Percentiles rank a stretch among this genome's conserved stretches.
phyloP scores from a whole-genome alignment of 1,140 invertebrate genomes.

The Mya arenaria region DNA sequence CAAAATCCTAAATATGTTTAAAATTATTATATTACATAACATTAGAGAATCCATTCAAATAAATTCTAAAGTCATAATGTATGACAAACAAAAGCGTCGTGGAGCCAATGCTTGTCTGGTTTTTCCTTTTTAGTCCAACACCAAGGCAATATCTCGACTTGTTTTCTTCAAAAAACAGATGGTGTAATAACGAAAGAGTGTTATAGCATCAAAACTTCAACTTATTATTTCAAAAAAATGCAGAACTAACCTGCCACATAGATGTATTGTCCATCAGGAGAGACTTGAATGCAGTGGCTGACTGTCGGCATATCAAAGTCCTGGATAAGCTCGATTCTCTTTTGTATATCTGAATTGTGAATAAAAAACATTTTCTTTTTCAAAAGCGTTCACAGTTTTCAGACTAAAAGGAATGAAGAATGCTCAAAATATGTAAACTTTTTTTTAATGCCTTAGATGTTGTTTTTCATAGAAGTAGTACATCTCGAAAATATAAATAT shows the following conservation, averaged over 20 bases:
- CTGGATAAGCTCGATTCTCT: conserved; percentile 97
- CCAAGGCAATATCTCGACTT: too few relatives aligned
- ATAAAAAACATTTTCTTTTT: background rate
- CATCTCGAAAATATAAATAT: background rate
- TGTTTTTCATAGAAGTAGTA: background rate
- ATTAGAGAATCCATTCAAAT: too few relatives aligned
- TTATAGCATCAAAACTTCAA: too few relatives aligned
- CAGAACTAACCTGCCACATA: conserved; percentile 86
- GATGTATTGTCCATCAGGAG: conserved; percentile 96
- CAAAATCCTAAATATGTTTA: too few relatives aligned
- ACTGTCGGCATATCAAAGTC: conserved; percentile 99
- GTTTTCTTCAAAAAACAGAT: too few relatives aligned
- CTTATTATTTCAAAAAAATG: too few relatives aligned
- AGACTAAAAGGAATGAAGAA: background rate
- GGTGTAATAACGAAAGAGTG: too few relatives aligned
- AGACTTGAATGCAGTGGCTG: conserved; percentile 91
- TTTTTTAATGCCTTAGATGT: background rate
- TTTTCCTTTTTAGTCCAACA: too few relatives aligned
- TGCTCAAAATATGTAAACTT: background rate
- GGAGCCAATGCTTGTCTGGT: too few relatives aligned
- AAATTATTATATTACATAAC: too few relatives aligned
- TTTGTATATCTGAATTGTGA: conserved; percentile 86
- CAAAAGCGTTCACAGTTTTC: background rate
- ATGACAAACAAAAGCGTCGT: too few relatives aligned
- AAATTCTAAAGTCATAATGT: too few relatives aligned